Evolutionary conservation across 2,113 vertebrate genomes (phyloP), one percentile per base, ranked within the genome.

Genomic region (Cnemophilus loriae): DNA sequence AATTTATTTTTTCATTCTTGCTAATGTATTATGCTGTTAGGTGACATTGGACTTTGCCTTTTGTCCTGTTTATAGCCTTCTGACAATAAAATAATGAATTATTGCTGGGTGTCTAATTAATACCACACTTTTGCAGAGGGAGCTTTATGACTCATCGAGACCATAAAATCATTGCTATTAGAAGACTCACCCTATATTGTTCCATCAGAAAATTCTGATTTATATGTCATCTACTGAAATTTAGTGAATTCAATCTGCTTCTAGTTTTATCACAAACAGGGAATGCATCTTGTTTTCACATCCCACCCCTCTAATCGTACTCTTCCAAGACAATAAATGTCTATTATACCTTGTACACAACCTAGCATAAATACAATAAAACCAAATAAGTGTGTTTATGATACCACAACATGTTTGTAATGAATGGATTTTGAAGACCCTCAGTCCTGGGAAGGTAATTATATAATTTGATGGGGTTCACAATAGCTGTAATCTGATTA

Each of bases 121-220:
- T 86, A 90, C 85, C 88, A 87, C 35, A 82, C n/a, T 70, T 95
- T 97, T 95, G 88, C 78, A 95, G 84, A 87, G 53, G 49, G 46
- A 82, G 39, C 76, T 97, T 96, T 89, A 96, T 90, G 78, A 94
- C 44, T 97, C 83, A 93, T 76, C 1, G 5, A 87, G 67, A 92
- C 75, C 67, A 92, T 73, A 47, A 96, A 97, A 89, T 96, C 15
- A 91, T 68, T 95, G 90, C 55, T 80, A 61, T 96, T 94, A 92
- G 82, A 97, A 93, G 77, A 81, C 17, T 84, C 76, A 64, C 47
- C 16, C 41, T 95, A 68, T 74, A 95, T 77, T 91, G 79, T 84
- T 90, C 92, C 91, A 71, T 91, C 85, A 96, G 64, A 93, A 86
- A 89, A 79, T 82, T 65, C 65, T 97, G 81, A 97, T 97, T 97